A percentile compares a stretch with the other conserved stretches of the same genome.
Evolutionary conservation across 1,140 invertebrate genomes (phyloP).

Genomic region (Dendrolimus kikuchii): DNA sequence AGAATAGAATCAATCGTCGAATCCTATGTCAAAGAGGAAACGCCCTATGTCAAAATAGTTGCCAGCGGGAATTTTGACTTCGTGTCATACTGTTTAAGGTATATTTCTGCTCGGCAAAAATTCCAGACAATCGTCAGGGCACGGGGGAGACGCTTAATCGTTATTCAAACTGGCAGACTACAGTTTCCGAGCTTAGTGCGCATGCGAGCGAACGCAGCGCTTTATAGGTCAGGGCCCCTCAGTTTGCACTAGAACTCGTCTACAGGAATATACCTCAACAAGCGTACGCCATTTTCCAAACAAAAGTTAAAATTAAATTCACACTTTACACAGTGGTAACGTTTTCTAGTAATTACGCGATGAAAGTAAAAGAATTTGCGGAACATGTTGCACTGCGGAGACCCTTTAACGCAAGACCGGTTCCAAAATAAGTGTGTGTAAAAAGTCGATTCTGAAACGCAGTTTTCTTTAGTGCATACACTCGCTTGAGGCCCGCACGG

Average conservation of each 20-base stretch:
- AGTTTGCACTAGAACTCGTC: conserved; percentile 46
- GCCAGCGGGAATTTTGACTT: conserved; percentile 1
- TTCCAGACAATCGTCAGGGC: conserved; percentile 41
- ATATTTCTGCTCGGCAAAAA: background rate
- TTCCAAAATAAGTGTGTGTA: conserved; percentile 25
- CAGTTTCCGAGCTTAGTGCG: conserved; percentile 45
- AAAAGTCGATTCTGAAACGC: conserved; percentile 16
- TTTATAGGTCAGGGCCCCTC: conserved; percentile 60
- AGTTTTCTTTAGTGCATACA: conserved; percentile 9
- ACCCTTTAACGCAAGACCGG: conserved; percentile 16
- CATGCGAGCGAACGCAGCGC: conserved; percentile 45
- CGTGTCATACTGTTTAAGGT: background rate
- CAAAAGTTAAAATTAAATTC: conserved; percentile 8
- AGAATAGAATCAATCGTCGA: conserved; percentile 30
- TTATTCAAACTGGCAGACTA: conserved; percentile 54
- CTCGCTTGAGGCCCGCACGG: no score
- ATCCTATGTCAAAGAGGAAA: conserved; percentile 5
- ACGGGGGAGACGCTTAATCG: conserved; percentile 54
- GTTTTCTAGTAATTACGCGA: conserved; percentile 4
- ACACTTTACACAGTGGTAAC: background rate
- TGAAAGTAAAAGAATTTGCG: conserved; percentile 2
- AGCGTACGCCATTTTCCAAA: conserved; percentile 34
- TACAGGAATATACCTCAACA: conserved; percentile 48
- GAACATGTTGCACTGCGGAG: no score
- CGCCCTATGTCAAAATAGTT: conserved; percentile 1